Evolutionary conservation across 2,113 vertebrate species (phyloP).

Genomic region (Etheostoma spectabile): DNA sequence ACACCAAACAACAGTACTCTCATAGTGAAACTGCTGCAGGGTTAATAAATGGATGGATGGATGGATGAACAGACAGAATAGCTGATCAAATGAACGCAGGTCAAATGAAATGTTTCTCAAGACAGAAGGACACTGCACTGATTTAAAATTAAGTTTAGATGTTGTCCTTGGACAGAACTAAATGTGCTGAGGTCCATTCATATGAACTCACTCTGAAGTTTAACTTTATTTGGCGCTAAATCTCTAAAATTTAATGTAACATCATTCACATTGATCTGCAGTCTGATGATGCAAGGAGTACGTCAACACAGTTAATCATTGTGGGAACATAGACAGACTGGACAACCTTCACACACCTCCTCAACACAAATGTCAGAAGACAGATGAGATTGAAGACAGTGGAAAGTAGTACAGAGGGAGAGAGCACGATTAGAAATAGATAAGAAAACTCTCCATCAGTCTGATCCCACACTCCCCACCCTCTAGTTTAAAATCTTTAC

Average conservation of each 20-base stretch:
- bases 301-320: neutral
- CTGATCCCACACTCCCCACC: neutral
- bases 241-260: neutral
- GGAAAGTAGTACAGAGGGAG: constrained; percentile 1
- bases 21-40: neutral
- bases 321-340: neutral
- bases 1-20: neutral
- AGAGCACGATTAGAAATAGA: neutral
- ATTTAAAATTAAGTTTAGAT: neutral
- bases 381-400: constrained; percentile 4
- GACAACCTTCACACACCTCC: constrained; percentile 9
- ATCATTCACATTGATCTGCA: neutral
- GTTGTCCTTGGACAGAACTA: neutral
- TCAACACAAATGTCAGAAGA: constrained; percentile 3
- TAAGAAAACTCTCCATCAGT: neutral
- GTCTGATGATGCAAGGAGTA: neutral
- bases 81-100: neutral
- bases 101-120: neutral
- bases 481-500: neutral
- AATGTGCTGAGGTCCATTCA: neutral
- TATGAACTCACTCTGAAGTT: neutral
- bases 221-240: too few species aligned
- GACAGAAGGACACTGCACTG: neutral
- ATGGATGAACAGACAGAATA: neutral
- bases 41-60: neutral